Evolutionary conservation across 2,888 invertebrate species (phyloP), one percentile per base, ranked within the genome.

Genomic region (Luperina testacea): DNA sequence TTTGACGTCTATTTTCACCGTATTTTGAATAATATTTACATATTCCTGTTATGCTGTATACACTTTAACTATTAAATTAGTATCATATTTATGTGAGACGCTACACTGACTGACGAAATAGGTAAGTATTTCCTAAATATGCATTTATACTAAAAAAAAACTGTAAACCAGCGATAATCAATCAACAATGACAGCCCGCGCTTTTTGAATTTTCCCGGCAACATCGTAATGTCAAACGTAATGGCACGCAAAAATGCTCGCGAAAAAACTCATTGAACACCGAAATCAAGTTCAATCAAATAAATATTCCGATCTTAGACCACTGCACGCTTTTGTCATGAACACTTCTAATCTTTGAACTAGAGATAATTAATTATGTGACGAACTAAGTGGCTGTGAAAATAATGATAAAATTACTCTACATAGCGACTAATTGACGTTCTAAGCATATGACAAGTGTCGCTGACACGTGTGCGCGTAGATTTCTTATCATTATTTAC

Each of bases 271-370:
- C 57, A 57, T 24, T 9, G 57, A 57, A 24, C 11, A 9, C 4
- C 11, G 15, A 6, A 42, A 57, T 78, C 24, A 61, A 42, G 51
- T 53, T 61, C 78, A 78, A 59, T 65, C 5, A 5, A 78, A 51
- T 6, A 68, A 45, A 20, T 45, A 45, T 20, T 20, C 24, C 38
- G 27, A 63, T 68, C 61, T 76, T 81, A 82, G 82, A 53, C 61
- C 71, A 9, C 0, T 11, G 15, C 76, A 81, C 67, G 82, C 27
- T n/a, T 38, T 15, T 69, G 17, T n/a, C 64, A 72, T 82, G 81
- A 27, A 24, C 38, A n/a, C 1, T 45, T 64, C 1, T 63, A 77
- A 77, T 72, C 77, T 81, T 77, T 81, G 81, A 77, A 81, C 72
- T 67, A 6, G 5, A 48, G 77, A 72, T 82, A 69, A 72, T 42